phyloP scores from a whole-genome alignment of 2,113 vertebrate species.

The Mirounga angustirostris region DNA sequence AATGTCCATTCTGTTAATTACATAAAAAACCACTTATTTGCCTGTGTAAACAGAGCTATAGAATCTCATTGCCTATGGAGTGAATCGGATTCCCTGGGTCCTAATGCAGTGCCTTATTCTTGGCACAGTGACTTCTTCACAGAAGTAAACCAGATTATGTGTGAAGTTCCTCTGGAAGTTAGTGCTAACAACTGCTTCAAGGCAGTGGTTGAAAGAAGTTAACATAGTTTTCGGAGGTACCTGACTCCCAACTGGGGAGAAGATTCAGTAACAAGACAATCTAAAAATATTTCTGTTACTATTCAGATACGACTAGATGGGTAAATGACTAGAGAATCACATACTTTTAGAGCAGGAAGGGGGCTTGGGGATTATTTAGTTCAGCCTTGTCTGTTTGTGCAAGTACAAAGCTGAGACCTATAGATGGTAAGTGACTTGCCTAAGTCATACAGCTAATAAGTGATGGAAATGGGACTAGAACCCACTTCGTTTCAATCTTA shows the following conservation, averaged over 20 bases:
- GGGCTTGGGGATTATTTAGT: slow-evolving; percentile 45
- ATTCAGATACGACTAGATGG: not conserved
- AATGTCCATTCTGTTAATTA: slow-evolving; percentile 31
- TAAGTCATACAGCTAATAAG: slow-evolving; percentile 41
- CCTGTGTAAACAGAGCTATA: not conserved
- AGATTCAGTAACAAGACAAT: slow-evolving; percentile 13
- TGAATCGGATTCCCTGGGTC: slow-evolving; percentile 21
- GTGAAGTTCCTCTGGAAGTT: slow-evolving; percentile 1
- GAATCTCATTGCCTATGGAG: not conserved
- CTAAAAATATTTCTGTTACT: slow-evolving; percentile 46
- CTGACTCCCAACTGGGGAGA: slow-evolving; percentile 40
- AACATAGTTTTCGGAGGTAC: slow-evolving; percentile 56
- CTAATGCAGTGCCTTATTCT: slow-evolving; percentile 8
- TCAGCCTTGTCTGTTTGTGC: not conserved
- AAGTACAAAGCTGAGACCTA: not conserved
- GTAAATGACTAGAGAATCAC: not conserved
- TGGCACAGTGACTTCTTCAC: not conserved
- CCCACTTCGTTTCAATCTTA: slow-evolving; percentile 29
- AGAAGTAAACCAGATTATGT: not conserved
- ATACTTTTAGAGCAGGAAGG: slow-evolving; percentile 21
- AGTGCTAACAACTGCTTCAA: not conserved
- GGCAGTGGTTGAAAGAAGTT: slow-evolving; percentile 53
- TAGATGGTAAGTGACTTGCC: slow-evolving; percentile 5
- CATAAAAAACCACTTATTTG: slow-evolving; percentile 64
- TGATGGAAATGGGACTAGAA: slow-evolving; percentile 41